phyloP scores from a whole-genome alignment of 2,797 vertebrate genomes.

The Pelochelys cantorii region DNA sequence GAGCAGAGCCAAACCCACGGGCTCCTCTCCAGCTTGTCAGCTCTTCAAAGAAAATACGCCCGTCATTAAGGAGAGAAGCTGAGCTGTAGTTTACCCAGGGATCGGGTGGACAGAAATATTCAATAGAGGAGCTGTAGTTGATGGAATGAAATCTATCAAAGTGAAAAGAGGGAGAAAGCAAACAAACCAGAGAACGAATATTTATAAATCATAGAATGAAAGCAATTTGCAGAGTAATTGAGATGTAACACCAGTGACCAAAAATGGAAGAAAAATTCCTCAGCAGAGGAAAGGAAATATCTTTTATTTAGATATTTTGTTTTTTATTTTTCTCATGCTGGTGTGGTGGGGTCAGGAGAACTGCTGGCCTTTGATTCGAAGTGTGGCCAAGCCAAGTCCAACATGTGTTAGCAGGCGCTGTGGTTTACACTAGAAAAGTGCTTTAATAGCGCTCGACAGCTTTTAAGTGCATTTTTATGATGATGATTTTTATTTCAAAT shows the following conservation, averaged over 20 bases:
- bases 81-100: conserved; percentile 51
- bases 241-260: conserved; percentile 29
- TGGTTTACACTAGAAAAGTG: conserved; percentile 51
- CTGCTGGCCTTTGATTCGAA: conserved; percentile 36
- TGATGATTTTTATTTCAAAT: conserved; percentile 29
- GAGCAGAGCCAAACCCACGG: conserved; percentile 63
- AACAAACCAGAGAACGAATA: conserved; percentile 26
- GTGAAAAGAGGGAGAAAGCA: conserved; percentile 64
- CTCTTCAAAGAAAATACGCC: conserved; percentile 58
- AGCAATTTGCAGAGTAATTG: conserved; percentile 39
- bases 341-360: background rate
- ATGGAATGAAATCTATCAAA: conserved; percentile 60
- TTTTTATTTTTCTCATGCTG: conserved; percentile 36
- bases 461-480: conserved; percentile 43
- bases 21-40: conserved; percentile 60
- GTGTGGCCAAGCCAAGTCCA: conserved; percentile 23
- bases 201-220: conserved; percentile 50
- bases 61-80: conserved; percentile 17
- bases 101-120: conserved; percentile 34
- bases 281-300: conserved; percentile 14
- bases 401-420: conserved; percentile 10
- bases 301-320: conserved; percentile 23
- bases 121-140: conserved; percentile 30
- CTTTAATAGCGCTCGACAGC: background rate
- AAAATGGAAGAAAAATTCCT: conserved; percentile 46